Evolutionary conservation across 2,888 invertebrate species (phyloP).

Genomic region (Orthonevra nobilis): DNA sequence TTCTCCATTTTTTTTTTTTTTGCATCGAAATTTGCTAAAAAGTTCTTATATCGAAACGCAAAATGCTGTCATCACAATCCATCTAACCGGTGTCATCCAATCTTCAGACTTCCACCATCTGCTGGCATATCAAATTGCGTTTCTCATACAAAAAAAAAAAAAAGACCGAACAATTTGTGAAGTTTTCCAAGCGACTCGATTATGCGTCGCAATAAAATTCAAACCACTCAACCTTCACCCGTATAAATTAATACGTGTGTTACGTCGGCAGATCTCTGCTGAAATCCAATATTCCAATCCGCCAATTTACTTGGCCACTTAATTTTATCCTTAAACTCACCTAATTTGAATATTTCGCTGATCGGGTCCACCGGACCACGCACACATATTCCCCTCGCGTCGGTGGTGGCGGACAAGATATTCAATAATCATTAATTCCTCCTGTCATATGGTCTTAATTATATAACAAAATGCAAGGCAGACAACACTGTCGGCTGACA

Average conservation of each 20-base stretch:
- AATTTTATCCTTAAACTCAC: slow-evolving; percentile 65
- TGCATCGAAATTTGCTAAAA: neutral
- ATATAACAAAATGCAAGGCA: slow-evolving; percentile 59
- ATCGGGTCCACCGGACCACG: slow-evolving; percentile 3
- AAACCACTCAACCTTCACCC: slow-evolving; percentile 30
- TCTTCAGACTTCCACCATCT: slow-evolving; percentile 10
- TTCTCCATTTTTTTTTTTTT: no score
- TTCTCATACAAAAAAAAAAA: no score
- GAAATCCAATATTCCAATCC: slow-evolving; percentile 62
- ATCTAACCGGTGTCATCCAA: slow-evolving; percentile 5
- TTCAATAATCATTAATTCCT: slow-evolving; percentile 65
- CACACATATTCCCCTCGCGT: slow-evolving; percentile 44
- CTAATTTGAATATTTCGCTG: slow-evolving; percentile 51
- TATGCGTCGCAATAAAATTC: neutral
- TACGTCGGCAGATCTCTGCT: slow-evolving; percentile 26
- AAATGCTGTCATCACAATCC: slow-evolving; percentile 19
- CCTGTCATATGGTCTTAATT: slow-evolving; percentile 70
- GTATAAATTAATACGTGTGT: slow-evolving; percentile 11
- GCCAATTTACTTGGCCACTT: slow-evolving; percentile 59
- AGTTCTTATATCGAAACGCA: neutral
- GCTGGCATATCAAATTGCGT: slow-evolving; percentile 45
- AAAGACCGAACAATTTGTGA: neutral
- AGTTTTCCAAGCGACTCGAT: neutral
- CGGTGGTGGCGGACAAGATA: slow-evolving; percentile 40
- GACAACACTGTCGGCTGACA: slow-evolving; percentile 37